phyloP scores from a whole-genome alignment of 1,140 invertebrate genomes.

The Anthonomus grandis region DNA sequence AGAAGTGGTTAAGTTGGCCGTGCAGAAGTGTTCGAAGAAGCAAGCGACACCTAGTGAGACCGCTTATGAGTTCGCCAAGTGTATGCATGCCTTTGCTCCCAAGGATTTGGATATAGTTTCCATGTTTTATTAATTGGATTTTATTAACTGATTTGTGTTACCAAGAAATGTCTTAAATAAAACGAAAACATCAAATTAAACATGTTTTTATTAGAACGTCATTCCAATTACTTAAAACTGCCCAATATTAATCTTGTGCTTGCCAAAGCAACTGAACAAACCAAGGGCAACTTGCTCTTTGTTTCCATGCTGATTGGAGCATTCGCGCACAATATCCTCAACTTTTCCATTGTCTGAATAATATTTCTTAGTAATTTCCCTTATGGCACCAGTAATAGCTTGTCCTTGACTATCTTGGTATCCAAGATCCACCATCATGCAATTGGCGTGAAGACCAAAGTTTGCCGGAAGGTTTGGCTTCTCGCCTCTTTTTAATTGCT shows the following conservation, averaged over 20 bases:
- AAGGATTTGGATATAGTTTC: background rate
- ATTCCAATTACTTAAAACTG: constrained; percentile 6
- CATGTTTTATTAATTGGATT: background rate
- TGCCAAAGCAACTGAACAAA: constrained; percentile 19
- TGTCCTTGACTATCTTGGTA: constrained; percentile 7
- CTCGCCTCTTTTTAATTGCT: constrained; percentile 15
- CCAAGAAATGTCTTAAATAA: background rate
- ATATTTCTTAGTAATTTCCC: background rate
- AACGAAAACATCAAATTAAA: no score
- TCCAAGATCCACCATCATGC: constrained; percentile 17
- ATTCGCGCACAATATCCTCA: constrained; percentile 6
- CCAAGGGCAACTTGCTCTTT: constrained; percentile 13
- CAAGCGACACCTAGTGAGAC: background rate
- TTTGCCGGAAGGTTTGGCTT: constrained; percentile 6
- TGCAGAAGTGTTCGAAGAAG: constrained; percentile 20
- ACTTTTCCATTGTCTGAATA: background rate
- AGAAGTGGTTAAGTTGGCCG: background rate
- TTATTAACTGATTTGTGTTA: background rate
- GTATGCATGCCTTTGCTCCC: background rate
- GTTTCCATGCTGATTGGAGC: background rate
- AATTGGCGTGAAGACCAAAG: constrained; percentile 14
- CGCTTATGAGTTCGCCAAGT: background rate
- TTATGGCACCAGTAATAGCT: background rate
- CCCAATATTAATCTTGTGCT: constrained; percentile 19
- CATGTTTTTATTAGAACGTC: background rate